Evolutionary conservation across 2,888 invertebrate genomes (phyloP).

Genomic region (Brenthis daphne): DNA sequence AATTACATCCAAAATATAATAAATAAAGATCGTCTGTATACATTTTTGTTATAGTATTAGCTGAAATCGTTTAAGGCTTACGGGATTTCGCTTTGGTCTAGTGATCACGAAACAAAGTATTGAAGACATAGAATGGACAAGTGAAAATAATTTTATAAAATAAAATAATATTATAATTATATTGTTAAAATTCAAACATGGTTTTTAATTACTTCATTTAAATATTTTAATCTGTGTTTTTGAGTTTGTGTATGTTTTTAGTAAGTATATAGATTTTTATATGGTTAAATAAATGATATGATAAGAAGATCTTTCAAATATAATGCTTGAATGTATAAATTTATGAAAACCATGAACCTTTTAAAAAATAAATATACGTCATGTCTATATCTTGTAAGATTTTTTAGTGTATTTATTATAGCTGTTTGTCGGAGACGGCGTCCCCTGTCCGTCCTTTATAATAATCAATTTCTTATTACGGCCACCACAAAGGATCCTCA

Average conservation of each 20-base stretch:
- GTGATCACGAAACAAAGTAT: slow-evolving; percentile 51
- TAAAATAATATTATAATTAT: slow-evolving; percentile 2
- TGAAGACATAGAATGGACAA: slow-evolving; percentile 43
- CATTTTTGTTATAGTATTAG: slow-evolving; percentile 54
- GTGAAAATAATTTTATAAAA: slow-evolving; percentile 5
- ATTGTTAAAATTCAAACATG: too few relatives aligned
- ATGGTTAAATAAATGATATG: too few relatives aligned
- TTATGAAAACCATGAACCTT: neutral
- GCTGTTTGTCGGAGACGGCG: slow-evolving; percentile 45
- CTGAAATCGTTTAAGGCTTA: slow-evolving; percentile 59
- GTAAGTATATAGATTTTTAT: too few relatives aligned
- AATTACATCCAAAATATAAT: slow-evolving; percentile 8
- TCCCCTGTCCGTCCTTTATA: slow-evolving; percentile 41
- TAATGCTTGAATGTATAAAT: too few relatives aligned
- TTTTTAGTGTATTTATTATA: slow-evolving; percentile 50
- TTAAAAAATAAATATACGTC: slow-evolving; percentile 10
- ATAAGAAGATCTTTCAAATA: too few relatives aligned
- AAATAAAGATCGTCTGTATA: slow-evolving; percentile 36
- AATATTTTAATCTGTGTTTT: neutral
- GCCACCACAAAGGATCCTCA: slow-evolving; percentile 31
- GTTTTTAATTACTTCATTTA: too few relatives aligned
- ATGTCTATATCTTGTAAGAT: slow-evolving; percentile 37
- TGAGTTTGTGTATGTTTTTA: neutral
- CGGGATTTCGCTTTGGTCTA: slow-evolving; percentile 56
- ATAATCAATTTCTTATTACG: slow-evolving; percentile 40